Percentiles rank a stretch among this genome's conserved stretches.
Evolutionary conservation across 2,888 invertebrate species (phyloP).

Genomic region (Ctenicera cuprea): DNA sequence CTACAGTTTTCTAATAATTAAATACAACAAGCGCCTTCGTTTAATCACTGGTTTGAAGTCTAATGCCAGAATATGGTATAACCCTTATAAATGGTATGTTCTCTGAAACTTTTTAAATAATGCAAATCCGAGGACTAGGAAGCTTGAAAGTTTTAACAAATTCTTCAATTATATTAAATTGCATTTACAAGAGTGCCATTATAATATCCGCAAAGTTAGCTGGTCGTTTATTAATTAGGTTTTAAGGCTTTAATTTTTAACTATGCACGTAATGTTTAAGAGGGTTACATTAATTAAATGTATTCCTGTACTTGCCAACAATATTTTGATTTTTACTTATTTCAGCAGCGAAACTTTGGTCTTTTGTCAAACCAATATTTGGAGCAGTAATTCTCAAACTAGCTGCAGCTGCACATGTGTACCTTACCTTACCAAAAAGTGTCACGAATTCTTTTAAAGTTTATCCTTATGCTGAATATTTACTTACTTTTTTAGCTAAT

Average conservation of each 20-base stretch:
- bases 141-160: constrained; percentile 17
- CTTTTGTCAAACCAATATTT: too few relatives aligned
- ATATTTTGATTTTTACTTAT: background rate
- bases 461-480: too few relatives aligned
- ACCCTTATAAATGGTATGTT: background rate
- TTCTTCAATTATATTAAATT: constrained; percentile 19
- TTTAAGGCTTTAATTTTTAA: background rate
- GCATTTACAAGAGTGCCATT: constrained; percentile 11
- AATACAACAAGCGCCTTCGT: too few relatives aligned
- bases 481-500: too few relatives aligned
- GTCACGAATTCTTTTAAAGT: too few relatives aligned
- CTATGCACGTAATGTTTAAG: background rate
- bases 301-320: background rate
- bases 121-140: constrained; percentile 2
- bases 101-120: constrained; percentile 13
- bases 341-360: too few relatives aligned
- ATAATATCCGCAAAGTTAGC: constrained; percentile 10
- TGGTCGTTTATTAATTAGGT: constrained; percentile 7
- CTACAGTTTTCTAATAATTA: too few relatives aligned
- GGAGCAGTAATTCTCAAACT: too few relatives aligned
- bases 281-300: background rate
- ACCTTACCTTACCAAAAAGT: too few relatives aligned
- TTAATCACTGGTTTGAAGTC: too few relatives aligned
- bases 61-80: too few relatives aligned
- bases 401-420: too few relatives aligned